These are phyloP conservation scores for Crossaster papposus DNA, from an alignment of 53 echinoderm and acorn worm species.

Conservation along the genomic window DNA sequence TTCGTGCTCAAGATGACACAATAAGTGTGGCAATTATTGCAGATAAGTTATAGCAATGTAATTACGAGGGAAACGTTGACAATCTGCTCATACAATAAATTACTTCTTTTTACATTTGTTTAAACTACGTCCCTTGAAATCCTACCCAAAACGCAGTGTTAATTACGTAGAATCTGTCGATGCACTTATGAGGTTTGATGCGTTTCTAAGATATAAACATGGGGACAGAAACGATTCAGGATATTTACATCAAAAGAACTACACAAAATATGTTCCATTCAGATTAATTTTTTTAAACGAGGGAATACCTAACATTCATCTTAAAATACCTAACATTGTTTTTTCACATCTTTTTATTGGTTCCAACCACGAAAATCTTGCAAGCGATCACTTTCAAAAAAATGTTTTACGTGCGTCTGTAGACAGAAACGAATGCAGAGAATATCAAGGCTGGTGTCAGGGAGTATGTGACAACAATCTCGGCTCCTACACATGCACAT, in stretches of 20 bases:
- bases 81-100: too few relatives aligned
- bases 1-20: too few relatives aligned
- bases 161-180: background rate
- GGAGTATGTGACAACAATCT: constrained; percentile 60
- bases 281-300: too few relatives aligned
- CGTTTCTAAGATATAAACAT: background rate
- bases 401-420: background rate
- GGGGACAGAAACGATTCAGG: too few relatives aligned
- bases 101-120: too few relatives aligned
- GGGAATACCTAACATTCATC: background rate
- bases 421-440: constrained; percentile 62
- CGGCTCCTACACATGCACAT: constrained; percentile 75
- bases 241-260: too few relatives aligned
- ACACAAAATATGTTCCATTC: too few relatives aligned
- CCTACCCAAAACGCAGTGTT: too few relatives aligned
- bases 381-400: background rate
- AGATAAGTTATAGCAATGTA: too few relatives aligned
- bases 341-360: background rate
- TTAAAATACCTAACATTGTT: background rate
- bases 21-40: too few relatives aligned
- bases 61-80: too few relatives aligned
- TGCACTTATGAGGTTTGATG: background rate
- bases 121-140: too few relatives aligned
- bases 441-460: constrained; percentile 69
- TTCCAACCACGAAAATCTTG: background rate